Base-by-base conservation (phyloP, 2,888 invertebrate species). In the Ophraella communa region DNA sequence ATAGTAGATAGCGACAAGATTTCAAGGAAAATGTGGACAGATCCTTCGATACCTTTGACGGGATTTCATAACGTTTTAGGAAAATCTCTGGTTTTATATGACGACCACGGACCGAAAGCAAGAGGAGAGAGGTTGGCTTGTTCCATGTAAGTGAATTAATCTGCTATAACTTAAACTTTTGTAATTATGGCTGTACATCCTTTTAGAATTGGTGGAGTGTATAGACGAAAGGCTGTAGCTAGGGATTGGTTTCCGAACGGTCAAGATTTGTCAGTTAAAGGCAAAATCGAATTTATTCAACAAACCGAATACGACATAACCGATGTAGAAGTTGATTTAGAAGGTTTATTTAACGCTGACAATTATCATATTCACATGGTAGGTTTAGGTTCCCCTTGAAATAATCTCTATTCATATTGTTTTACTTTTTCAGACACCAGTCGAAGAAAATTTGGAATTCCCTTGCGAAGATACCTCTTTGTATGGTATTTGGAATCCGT, bases 241-340 rank as follows among this genome's bases (percentile, higher is more conserved):
- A 90, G 89, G 74, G 92, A 94, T 76, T 95, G 95, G 95, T 93
- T 93, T 81, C 91, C 92, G 4, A 94, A 94, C 81, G 93, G 92
- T 0, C 86, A 87, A 64, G 81, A 83, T 0, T 81, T 89, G 35
- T 81, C 85, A 0, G 84, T 93, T 18, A 87, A 85, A 75, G 95
- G 95, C 8, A 89, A 89, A 80, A 81, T 95, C 20, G 94, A 95
- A 83, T 87, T 95, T 72, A 85, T 89, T 42, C 95, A 96, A 82
- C 93, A 94, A 82, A 91, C 92, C 0, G 91, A 92, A 81, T 95
- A 93, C 76, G 94, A 95, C 79, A 82, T 91, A 57, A 92, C 92
- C 54, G 91, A 93, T 74, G 87, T 92, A 5, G 89, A 92, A 77
- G 88, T 95, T 20, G 85, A 88, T 71, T 82, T 96, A 0, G 90